Evolutionary conservation across 1,140 invertebrate species (phyloP).

Genomic region (Mylabris phalerata): DNA sequence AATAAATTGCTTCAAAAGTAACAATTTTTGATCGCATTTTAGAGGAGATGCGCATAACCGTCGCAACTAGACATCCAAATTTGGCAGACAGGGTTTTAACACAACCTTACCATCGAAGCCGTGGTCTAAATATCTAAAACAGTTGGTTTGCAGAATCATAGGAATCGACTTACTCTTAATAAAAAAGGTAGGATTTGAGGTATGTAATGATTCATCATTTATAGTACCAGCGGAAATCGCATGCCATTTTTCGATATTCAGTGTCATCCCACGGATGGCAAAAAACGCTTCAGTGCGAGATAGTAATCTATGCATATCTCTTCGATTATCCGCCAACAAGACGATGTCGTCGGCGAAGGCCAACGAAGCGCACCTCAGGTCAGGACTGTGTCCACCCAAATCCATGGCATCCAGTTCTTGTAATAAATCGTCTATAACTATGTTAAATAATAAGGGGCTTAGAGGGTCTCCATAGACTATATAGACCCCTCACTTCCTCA

Average conservation of each 20-base stretch:
- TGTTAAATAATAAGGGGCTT: constrained; percentile 44
- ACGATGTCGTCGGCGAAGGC: no score
- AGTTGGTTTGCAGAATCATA: constrained; percentile 18
- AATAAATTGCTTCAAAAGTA: no score
- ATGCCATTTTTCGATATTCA: constrained; percentile 37
- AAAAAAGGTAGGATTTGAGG: neutral
- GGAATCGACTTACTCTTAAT: constrained; percentile 3
- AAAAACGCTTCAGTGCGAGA: no score
- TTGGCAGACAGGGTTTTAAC: neutral
- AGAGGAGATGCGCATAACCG: neutral
- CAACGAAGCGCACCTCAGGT: no score
- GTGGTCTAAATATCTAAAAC: constrained; percentile 36
- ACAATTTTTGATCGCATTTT: no score
- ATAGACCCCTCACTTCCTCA: no score
- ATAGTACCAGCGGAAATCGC: constrained; percentile 19
- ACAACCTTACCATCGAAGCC: constrained; percentile 24
- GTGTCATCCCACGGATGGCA: no score
- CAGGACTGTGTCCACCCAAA: no score
- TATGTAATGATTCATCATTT: neutral
- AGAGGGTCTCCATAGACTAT: no score
- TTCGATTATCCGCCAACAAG: no score
- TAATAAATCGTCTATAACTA: constrained; percentile 41
- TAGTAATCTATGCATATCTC: no score
- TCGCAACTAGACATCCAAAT: no score
- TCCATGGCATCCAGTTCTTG: neutral